phyloP scores from a whole-genome alignment of 1,140 invertebrate genomes.

The Venturia canescens region DNA sequence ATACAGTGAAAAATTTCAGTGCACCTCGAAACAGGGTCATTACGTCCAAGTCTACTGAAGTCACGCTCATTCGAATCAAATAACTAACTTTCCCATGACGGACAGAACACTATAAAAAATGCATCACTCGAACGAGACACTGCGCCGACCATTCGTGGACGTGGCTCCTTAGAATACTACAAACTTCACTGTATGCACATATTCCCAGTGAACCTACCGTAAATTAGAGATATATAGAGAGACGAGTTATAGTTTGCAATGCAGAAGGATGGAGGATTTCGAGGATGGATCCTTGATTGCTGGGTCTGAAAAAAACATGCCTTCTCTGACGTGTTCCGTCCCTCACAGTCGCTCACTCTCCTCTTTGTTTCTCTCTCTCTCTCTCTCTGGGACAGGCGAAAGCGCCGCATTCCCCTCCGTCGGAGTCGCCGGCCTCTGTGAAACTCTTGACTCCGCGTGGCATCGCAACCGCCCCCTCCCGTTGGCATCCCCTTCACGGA shows the following conservation, averaged over 20 bases:
- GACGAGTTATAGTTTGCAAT: conserved; percentile 58
- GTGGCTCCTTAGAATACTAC: too few species aligned
- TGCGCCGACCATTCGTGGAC: too few species aligned
- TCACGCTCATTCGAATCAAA: too few species aligned
- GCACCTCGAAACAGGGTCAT: too few species aligned
- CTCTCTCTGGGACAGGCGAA: conserved; percentile 26
- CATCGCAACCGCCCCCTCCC: background rate
- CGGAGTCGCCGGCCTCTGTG: conserved; percentile 30
- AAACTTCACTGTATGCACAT: too few species aligned
- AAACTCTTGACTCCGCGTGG: conserved; percentile 41
- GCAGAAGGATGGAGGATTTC: conserved; percentile 63
- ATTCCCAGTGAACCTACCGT: too few species aligned
- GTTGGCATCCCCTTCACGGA: too few species aligned
- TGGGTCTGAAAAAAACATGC: conserved; percentile 62
- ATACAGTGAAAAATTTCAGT: too few species aligned
- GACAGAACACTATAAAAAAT: too few species aligned
- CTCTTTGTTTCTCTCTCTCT: conserved; percentile 42
- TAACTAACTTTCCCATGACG: too few species aligned
- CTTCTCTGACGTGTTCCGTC: conserved; percentile 51
- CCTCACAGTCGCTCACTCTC: conserved; percentile 29
- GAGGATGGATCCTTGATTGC: conserved; percentile 69
- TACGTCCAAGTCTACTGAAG: too few species aligned
- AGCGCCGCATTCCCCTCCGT: conserved; percentile 11
- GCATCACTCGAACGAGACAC: too few species aligned
- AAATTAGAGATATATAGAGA: background rate